These are phyloP conservation scores for Chloroclystis v-ata DNA, from an alignment of 2,888 invertebrate genomes.

Conservation along the genomic window DNA sequence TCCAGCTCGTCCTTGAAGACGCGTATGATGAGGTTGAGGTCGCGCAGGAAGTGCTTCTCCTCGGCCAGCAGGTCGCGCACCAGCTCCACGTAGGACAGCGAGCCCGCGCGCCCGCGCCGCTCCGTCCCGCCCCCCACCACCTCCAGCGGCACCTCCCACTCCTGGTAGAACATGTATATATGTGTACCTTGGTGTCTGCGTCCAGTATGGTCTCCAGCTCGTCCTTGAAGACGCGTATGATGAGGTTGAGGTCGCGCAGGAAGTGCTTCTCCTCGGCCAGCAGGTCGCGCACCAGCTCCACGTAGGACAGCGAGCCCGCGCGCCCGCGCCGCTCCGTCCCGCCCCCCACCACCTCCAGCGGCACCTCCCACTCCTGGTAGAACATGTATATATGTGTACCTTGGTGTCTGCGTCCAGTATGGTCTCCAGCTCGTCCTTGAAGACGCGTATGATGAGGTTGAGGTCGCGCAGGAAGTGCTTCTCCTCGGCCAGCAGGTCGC, in stretches of 20 bases:
- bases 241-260: no score
- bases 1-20: no score
- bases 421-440: no score
- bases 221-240: no score
- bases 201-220: conserved; percentile 82
- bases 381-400: conserved; percentile 94
- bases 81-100: conserved; percentile 62
- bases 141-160: no score
- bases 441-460: no score
- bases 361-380: conserved; percentile 94
- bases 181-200: conserved; percentile 80
- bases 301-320: conserved; percentile 70
- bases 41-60: no score
- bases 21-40: no score
- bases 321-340: conserved; percentile 53
- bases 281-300: conserved; percentile 92
- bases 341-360: conserved; percentile 48
- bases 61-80: conserved; percentile 83
- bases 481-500: no score
- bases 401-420: conserved; percentile 78
- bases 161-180: background rate
- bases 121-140: conserved; percentile 43
- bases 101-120: conserved; percentile 32
- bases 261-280: no score
- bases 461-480: no score